phyloP scores from a whole-genome alignment of 2,888 invertebrate genomes.

The Amphiduros pacificus region DNA sequence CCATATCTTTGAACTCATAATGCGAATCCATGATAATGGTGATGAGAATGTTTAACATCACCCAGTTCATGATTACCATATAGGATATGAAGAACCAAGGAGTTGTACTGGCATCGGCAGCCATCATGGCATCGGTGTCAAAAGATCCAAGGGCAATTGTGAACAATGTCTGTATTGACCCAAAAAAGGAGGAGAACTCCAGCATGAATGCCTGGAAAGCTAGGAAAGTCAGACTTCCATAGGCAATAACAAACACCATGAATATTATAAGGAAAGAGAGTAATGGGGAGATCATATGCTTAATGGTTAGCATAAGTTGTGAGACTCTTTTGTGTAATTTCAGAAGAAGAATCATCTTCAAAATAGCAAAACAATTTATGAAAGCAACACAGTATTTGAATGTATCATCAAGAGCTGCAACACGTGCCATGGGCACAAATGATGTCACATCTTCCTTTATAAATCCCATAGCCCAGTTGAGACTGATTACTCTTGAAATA shows the following conservation, averaged over 20 bases:
- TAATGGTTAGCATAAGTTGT: neutral
- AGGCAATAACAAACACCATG: slow-evolving; percentile 1
- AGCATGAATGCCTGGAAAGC: neutral
- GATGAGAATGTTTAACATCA: slow-evolving; percentile 11
- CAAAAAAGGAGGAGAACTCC: neutral
- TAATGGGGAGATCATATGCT: neutral
- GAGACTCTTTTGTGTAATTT: slow-evolving; percentile 5
- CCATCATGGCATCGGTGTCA: neutral
- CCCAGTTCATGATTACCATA: slow-evolving; percentile 14
- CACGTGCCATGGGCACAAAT: slow-evolving; percentile 1
- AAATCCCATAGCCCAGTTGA: neutral
- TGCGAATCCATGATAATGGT: slow-evolving; percentile 15
- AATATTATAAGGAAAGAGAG: neutral
- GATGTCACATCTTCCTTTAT: slow-evolving; percentile 3
- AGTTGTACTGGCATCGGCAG: neutral
- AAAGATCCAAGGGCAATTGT: slow-evolving; percentile 6
- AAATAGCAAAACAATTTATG: neutral
- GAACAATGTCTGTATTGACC: neutral
- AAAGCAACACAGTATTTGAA: slow-evolving; percentile 8
- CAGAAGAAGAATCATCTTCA: slow-evolving; percentile 11
- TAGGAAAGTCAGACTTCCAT: neutral
- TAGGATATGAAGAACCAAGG: slow-evolving; percentile 1
- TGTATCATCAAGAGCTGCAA: slow-evolving; percentile 1
- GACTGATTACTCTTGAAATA: neutral
- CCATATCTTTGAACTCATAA: slow-evolving; percentile 7